phyloP scores from a whole-genome alignment of 2,113 vertebrate genomes.

The Istiophorus platypterus region DNA sequence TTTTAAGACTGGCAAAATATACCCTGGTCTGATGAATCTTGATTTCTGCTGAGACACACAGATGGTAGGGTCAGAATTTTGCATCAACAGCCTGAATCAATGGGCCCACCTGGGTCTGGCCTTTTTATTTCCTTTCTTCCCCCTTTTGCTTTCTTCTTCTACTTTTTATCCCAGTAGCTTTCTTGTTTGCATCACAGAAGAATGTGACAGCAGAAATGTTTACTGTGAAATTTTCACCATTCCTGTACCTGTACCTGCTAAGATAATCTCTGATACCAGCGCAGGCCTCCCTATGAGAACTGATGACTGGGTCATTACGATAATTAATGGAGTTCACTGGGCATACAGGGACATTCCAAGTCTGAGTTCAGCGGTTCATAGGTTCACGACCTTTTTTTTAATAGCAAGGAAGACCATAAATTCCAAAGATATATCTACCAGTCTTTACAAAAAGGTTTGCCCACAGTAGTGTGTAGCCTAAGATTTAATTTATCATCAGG shows the following conservation, averaged over 20 bases:
- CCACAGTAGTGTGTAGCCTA: slow-evolving; percentile 8
- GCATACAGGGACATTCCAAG: slow-evolving; percentile 46
- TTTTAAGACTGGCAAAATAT: no score
- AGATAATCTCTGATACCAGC: slow-evolving; percentile 56
- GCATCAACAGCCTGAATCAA: not conserved
- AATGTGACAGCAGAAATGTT: slow-evolving; percentile 69
- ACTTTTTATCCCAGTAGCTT: slow-evolving; percentile 50
- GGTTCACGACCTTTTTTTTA: slow-evolving; percentile 65
- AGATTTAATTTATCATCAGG: slow-evolving; percentile 13
- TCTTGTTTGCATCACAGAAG: slow-evolving; percentile 53
- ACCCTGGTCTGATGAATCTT: no score
- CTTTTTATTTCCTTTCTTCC: slow-evolving; percentile 18
- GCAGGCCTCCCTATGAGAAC: slow-evolving; percentile 28
- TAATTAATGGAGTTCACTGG: slow-evolving; percentile 66
- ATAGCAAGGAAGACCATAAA: slow-evolving; percentile 42
- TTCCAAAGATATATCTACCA: slow-evolving; percentile 58
- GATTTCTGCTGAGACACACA: not conserved
- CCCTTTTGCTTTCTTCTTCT: slow-evolving; percentile 29
- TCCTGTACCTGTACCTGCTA: slow-evolving; percentile 49
- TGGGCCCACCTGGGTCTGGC: slow-evolving; percentile 17
- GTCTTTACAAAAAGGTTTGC: not conserved
- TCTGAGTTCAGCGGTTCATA: slow-evolving; percentile 55
- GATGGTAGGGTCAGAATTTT: not conserved
- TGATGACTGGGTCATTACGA: slow-evolving; percentile 51
- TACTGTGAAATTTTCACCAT: slow-evolving; percentile 57